A percentile compares a stretch with the other conserved stretches of the same genome.
Evolutionary conservation across 2,797 vertebrate species (phyloP).

Genomic region (Masticophis lateralis): DNA sequence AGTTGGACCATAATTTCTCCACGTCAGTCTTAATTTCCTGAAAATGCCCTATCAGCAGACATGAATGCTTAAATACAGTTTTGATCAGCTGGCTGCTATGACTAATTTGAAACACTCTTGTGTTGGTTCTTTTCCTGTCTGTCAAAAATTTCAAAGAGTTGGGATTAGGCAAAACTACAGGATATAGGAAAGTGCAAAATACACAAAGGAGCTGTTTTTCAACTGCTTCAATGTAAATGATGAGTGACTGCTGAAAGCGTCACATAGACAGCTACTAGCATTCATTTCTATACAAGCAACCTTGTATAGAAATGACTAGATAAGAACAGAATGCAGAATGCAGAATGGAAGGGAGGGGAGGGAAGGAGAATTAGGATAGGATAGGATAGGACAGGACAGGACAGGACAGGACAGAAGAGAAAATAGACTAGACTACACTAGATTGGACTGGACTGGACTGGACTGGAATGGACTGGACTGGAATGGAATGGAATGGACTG

Average conservation of each 20-base stretch:
- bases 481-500: too few species aligned
- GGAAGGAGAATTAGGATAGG: too few species aligned
- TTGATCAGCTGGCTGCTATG: background rate
- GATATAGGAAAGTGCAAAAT: background rate
- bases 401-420: too few species aligned
- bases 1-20: background rate
- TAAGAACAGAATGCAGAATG: too few species aligned
- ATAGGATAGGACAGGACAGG: too few species aligned
- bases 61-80: background rate
- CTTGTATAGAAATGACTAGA: background rate
- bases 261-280: background rate
- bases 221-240: background rate
- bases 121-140: background rate
- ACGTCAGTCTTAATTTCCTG: background rate
- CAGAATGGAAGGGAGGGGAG: too few species aligned
- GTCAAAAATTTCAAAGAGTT: conserved; percentile 8
- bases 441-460: too few species aligned
- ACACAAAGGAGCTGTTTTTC: background rate
- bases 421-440: too few species aligned
- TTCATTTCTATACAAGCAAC: background rate
- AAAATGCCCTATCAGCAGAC: background rate
- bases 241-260: background rate
- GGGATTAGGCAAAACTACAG: background rate
- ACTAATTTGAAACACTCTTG: conserved; percentile 10
- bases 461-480: too few species aligned